Evolutionary conservation across 2,888 invertebrate species (phyloP), one percentile per base, ranked within the genome.

Genomic region (Dynastes maya): DNA sequence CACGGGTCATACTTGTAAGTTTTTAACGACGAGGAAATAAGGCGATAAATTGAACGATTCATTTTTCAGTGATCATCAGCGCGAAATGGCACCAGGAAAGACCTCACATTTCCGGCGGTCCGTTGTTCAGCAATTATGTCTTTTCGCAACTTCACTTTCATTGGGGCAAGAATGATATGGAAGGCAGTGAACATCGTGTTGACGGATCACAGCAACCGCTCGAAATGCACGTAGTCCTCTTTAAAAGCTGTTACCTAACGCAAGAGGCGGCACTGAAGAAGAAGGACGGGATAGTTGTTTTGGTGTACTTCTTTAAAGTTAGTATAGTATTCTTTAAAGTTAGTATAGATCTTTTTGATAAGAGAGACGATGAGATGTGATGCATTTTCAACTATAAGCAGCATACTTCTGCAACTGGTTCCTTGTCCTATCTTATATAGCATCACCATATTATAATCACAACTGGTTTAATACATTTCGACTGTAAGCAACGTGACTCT

Each of bases 91-190:
- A 87, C 61, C 87, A 90, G 4, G 91, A 92, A 80, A 86, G 91
- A 1, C 93, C 94, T 0, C 92, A 90, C 83, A 82, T 94, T 61
- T 88, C 89, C 76, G 91, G 91, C 0, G 94, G 94, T 0, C 92
- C 93, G 0, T 89, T 94, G 63, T 78, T 88, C 3, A 91, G 91
- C 8, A 92, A 91, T 79, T 93, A 93, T 82, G 88, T 92, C 0
- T 90, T 94, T 72, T 92, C 93, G 0, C 93, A 94, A 86, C 87
- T 93, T 53, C 94, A 94, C 86, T 93, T 94, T 84, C 94, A 94
- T 84, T 94, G 94, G 94, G 93, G 94, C 0, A 83, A 87, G 0
- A 88, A 90, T 79, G 90, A 92, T 85, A 90, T 90, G 88, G 90
- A 91, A 80, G 94, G 94, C 1, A 93, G 93, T 79, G 94, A 93